Conservation (phyloP, 2,797 vertebrate species). For the Danio aesculapii region DNA sequence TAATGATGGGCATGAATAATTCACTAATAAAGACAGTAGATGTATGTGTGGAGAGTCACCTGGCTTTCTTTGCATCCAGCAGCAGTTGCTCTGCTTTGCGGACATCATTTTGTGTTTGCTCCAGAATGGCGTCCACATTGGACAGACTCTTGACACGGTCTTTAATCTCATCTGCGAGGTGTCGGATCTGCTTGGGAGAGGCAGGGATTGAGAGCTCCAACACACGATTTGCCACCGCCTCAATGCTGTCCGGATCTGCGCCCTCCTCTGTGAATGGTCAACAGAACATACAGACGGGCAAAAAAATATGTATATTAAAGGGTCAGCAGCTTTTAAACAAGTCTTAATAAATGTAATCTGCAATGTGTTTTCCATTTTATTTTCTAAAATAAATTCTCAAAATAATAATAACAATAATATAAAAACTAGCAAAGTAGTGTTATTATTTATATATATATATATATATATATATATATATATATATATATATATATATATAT, state of each 20-base stretch:
- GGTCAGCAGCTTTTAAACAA: background rate
- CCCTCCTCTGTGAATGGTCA: conserved; percentile 87
- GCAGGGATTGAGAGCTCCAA: conserved; percentile 96
- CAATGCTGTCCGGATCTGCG: conserved; percentile 95
- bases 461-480: too few relatives aligned
- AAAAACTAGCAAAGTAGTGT: too few relatives aligned
- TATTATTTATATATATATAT: too few relatives aligned
- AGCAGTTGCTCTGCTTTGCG: conserved; percentile 87
- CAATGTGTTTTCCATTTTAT: too few relatives aligned
- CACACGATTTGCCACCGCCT: conserved; percentile 89
- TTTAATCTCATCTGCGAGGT: conserved; percentile 92
- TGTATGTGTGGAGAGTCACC: conserved; percentile 72
- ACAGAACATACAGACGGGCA: conserved; percentile 3
- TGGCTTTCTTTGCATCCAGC: conserved; percentile 88
- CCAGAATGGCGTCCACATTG: conserved; percentile 91
- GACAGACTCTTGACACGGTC: conserved; percentile 89
- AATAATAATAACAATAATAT: too few relatives aligned
- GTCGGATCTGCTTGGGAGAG: conserved; percentile 88
- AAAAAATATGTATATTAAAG: background rate
- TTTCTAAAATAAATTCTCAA: too few relatives aligned
- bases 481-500: too few relatives aligned
- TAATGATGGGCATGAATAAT: background rate
- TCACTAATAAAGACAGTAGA: conserved; percentile 8
- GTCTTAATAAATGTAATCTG: background rate
- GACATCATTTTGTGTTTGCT: conserved; percentile 88